Evolutionary conservation across 2,888 invertebrate genomes (phyloP).

Genomic region (Lasius fuliginosus): DNA sequence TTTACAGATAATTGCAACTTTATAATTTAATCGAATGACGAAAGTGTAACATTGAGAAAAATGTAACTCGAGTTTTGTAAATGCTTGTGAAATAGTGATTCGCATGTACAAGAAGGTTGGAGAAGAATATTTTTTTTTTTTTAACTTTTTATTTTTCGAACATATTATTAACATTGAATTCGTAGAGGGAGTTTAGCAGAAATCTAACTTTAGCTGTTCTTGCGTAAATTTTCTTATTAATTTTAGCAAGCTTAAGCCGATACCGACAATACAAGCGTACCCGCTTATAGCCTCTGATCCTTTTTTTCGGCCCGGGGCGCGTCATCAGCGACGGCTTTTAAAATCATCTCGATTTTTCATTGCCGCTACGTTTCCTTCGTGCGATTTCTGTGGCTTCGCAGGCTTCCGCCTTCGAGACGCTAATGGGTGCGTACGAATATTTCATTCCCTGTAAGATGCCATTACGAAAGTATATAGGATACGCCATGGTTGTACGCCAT

Average conservation of each 20-base stretch:
- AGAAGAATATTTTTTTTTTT: neutral
- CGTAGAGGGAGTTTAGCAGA: neutral
- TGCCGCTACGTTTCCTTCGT: constrained; percentile 67
- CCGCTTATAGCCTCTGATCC: neutral
- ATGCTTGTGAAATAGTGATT: neutral
- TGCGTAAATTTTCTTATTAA: constrained; percentile 28
- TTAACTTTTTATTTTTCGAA: neutral
- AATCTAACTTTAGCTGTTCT: neutral
- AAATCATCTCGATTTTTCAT: constrained; percentile 70
- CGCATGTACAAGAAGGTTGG: neutral
- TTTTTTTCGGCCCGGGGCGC: constrained; percentile 7
- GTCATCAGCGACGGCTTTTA: constrained; percentile 56
- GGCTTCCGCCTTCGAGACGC: constrained; percentile 75
- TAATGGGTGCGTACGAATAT: constrained; percentile 80
- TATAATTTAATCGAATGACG: constrained; percentile 4
- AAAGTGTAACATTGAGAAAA: neutral
- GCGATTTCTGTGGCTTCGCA: constrained; percentile 68
- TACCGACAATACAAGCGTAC: constrained; percentile 21
- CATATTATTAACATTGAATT: neutral
- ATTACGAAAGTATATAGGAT: constrained; percentile 64
- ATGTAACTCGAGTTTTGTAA: neutral
- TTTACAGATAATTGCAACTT: constrained; percentile 11
- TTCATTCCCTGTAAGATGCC: constrained; percentile 75
- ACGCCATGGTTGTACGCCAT: constrained; percentile 28
- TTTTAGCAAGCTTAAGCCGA: constrained; percentile 20